phyloP scores from a whole-genome alignment of 1,140 invertebrate genomes.

The Lordiphosa collinella region DNA sequence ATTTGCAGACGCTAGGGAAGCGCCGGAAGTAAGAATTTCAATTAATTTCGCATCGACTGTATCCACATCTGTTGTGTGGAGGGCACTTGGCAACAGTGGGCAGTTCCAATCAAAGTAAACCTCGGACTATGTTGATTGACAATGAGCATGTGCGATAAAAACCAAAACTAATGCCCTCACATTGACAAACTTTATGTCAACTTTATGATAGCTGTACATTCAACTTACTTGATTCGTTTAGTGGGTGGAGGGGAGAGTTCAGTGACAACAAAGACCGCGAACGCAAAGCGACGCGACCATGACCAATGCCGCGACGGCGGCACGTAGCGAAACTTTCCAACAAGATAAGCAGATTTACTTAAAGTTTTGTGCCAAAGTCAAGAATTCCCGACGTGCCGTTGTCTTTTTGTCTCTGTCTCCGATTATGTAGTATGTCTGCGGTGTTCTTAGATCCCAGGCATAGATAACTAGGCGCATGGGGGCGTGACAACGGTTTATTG shows the following conservation, averaged over 20 bases:
- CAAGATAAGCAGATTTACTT: slow-evolving; percentile 77
- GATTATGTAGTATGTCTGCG: slow-evolving; percentile 18
- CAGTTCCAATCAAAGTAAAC: neutral
- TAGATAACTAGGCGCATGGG: slow-evolving; percentile 25
- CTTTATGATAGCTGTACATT: slow-evolving; percentile 64
- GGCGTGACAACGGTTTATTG: slow-evolving; percentile 18
- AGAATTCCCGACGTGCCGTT: slow-evolving; percentile 55
- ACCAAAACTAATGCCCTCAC: slow-evolving; percentile 48
- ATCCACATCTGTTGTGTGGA: slow-evolving; percentile 2
- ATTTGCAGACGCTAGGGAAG: too few species aligned
- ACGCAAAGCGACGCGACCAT: slow-evolving; percentile 16
- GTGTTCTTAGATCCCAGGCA: slow-evolving; percentile 26
- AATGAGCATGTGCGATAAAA: slow-evolving; percentile 39
- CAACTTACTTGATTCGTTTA: slow-evolving; percentile 12
- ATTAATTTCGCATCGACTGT: slow-evolving; percentile 49
- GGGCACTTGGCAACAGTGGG: slow-evolving; percentile 45
- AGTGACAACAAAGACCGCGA: slow-evolving; percentile 38
- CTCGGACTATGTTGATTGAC: slow-evolving; percentile 43
- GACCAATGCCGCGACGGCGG: slow-evolving; percentile 51
- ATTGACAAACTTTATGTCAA: slow-evolving; percentile 60
- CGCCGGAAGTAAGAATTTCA: slow-evolving; percentile 52
- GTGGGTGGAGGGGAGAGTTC: neutral
- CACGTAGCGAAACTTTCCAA: slow-evolving; percentile 66
- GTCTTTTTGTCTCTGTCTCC: slow-evolving; percentile 12
- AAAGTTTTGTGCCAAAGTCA: slow-evolving; percentile 62